Evolutionary conservation across 2,888 invertebrate genomes (phyloP).

Genomic region (Parasteatoda lunata): DNA sequence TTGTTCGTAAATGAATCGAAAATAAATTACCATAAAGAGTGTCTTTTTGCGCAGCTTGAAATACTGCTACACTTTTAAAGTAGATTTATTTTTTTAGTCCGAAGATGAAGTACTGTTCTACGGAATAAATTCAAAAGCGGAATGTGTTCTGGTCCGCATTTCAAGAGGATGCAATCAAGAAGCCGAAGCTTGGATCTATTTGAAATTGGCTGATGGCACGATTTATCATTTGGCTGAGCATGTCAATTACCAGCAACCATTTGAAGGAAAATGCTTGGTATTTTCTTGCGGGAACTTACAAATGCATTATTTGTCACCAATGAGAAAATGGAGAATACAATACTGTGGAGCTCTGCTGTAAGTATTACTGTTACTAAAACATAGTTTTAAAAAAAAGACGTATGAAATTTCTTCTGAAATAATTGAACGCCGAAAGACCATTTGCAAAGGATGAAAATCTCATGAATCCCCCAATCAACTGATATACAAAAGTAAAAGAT

Average conservation of each 20-base stretch:
- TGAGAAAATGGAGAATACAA: constrained; percentile 56
- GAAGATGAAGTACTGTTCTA: constrained; percentile 47
- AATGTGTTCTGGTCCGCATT: constrained; percentile 26
- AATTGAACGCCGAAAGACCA: no score
- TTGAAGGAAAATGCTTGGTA: constrained; percentile 7
- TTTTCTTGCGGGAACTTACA: constrained; percentile 43
- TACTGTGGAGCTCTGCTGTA: constrained; percentile 56
- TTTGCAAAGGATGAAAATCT: no score
- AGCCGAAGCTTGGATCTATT: constrained; percentile 47
- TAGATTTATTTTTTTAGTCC: no score
- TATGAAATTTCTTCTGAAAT: no score
- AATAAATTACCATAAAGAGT: no score
- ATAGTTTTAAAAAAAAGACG: no score
- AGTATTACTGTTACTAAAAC: background rate
- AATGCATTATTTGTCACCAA: constrained; percentile 39
- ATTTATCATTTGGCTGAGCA: constrained; percentile 11
- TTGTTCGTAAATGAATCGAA: no score
- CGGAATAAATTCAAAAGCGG: constrained; percentile 45
- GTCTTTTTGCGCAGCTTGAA: no score
- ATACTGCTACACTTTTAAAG: no score
- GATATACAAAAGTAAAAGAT: no score
- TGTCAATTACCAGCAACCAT: constrained; percentile 12
- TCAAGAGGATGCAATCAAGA: constrained; percentile 15
- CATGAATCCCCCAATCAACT: no score
- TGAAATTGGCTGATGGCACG: constrained; percentile 45